A percentile compares a stretch with the other conserved stretches of the same genome.
phyloP scores from a whole-genome alignment of 2,888 invertebrate genomes.

The Rhopalosiphum nymphaeae region DNA sequence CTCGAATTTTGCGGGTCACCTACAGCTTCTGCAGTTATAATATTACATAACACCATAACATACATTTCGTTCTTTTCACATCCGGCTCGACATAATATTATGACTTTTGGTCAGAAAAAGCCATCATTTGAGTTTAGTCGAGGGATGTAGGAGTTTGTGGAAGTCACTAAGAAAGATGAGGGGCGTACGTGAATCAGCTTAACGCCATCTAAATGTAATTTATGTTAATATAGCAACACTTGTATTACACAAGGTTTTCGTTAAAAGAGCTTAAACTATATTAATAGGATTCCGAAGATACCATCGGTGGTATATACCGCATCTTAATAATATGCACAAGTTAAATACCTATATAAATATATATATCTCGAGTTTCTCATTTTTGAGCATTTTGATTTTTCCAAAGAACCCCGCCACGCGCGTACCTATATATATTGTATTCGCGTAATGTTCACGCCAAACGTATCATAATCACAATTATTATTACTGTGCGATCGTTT shows the following conservation, averaged over 20 bases:
- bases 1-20: background rate
- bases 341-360: background rate
- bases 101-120: background rate
- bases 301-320: background rate
- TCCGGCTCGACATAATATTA: background rate
- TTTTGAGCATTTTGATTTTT: background rate
- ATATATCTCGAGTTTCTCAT: background rate
- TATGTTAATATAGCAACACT: constrained; percentile 43
- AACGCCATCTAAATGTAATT: constrained; percentile 28
- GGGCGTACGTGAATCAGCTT: background rate
- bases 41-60: background rate
- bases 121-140: background rate
- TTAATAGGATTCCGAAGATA: constrained; percentile 36
- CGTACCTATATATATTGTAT: background rate
- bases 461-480: background rate
- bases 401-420: background rate
- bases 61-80: background rate
- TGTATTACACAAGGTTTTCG: constrained; percentile 22
- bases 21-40: background rate
- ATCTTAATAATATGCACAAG: background rate
- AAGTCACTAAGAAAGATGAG: background rate
- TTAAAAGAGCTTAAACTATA: constrained; percentile 48
- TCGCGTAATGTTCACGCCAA: background rate
- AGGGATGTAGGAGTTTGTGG: background rate
- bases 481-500: background rate